Evolutionary conservation across 2,113 vertebrate species (phyloP).

Genomic region (Chlorodrepanis virens): DNA sequence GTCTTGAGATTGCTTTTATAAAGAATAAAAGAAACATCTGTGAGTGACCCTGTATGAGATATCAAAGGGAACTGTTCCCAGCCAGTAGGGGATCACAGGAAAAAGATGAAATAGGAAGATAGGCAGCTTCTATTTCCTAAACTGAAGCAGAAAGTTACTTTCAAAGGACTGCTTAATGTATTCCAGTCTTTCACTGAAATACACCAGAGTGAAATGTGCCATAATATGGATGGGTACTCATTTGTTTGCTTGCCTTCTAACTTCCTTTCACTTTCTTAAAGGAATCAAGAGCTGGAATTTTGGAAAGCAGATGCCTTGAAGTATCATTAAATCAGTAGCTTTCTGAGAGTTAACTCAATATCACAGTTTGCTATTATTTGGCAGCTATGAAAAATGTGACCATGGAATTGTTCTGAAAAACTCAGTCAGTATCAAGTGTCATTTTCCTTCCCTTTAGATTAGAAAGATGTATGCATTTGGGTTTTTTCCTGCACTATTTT

Average conservation of each 20-base stretch:
- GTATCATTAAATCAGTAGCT: not conserved
- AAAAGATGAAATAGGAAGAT: slow-evolving; percentile 4
- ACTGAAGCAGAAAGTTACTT: not conserved
- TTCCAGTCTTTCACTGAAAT: not conserved
- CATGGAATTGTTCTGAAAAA: not conserved
- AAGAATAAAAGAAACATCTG: not conserved
- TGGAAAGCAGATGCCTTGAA: not conserved
- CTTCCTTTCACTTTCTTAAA: not conserved
- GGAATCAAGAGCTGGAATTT: not conserved
- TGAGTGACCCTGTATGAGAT: not conserved
- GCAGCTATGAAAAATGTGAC: not conserved
- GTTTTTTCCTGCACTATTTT: slow-evolving; percentile 68
- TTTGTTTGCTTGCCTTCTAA: not conserved
- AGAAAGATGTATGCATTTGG: slow-evolving; percentile 42
- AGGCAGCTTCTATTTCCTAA: not conserved
- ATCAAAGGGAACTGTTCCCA: not conserved
- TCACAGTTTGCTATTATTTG: not conserved
- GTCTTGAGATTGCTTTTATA: not conserved
- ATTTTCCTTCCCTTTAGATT: slow-evolving; percentile 30
- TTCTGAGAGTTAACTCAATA: not conserved
- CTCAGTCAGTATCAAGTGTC: not conserved
- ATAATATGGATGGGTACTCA: not conserved
- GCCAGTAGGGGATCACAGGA: not conserved
- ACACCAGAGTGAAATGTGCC: not conserved
- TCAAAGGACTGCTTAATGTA: not conserved